Evolutionary conservation across 2,113 vertebrate genomes (phyloP).

Genomic region (Genyomyrus donnyi): DNA sequence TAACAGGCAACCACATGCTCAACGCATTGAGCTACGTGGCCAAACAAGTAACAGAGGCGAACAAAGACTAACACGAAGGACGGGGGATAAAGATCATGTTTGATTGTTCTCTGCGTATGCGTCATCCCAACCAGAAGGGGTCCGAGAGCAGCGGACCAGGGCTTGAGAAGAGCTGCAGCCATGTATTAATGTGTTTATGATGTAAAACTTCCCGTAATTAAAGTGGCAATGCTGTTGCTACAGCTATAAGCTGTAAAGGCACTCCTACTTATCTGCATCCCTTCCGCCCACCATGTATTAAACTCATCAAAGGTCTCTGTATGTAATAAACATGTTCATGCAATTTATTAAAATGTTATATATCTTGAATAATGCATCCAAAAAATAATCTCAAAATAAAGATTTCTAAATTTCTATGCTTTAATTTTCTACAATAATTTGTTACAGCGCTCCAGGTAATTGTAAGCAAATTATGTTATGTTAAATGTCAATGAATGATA

Average conservation of each 20-base stretch:
- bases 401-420: neutral
- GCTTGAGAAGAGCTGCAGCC: no score
- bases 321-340: slow-evolving; percentile 68
- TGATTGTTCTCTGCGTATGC: no score
- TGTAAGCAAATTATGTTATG: neutral
- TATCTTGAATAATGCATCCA: neutral
- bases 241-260: slow-evolving; percentile 47
- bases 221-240: neutral
- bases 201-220: neutral
- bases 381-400: neutral
- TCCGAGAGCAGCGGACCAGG: no score
- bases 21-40: no score
- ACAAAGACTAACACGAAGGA: no score
- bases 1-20: no score
- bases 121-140: no score
- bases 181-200: neutral
- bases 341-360: neutral
- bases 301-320: slow-evolving; percentile 51
- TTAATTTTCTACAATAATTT: neutral
- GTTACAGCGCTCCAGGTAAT: no score
- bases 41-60: no score
- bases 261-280: slow-evolving; percentile 52
- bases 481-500: neutral
- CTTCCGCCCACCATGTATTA: slow-evolving; percentile 13
- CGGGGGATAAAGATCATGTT: no score